A percentile compares a stretch with the other conserved stretches of the same genome.
These are phyloP conservation scores for Puntigrus tetrazona DNA, from an alignment of 2,113 vertebrate genomes.

Conservation along the genomic window DNA sequence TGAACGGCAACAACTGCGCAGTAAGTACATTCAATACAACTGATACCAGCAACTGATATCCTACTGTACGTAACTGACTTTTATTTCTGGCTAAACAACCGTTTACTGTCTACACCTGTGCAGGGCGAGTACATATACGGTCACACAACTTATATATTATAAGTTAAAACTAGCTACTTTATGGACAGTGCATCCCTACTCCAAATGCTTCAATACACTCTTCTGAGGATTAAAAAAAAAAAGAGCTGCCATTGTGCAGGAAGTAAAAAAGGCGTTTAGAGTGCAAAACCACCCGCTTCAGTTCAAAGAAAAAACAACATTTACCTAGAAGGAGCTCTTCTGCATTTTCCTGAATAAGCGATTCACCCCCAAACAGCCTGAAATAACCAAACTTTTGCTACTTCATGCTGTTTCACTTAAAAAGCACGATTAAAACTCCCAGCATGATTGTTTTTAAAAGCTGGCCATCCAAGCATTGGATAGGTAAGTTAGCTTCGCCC, in stretches of 20 bases:
- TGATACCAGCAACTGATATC: too few relatives aligned
- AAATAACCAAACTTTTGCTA: not conserved
- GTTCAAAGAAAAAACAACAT: constrained; percentile 10
- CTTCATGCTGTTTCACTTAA: constrained; percentile 1
- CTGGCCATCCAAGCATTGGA: not conserved
- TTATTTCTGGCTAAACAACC: too few relatives aligned
- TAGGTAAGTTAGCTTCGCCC: not conserved
- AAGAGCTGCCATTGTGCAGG: not conserved
- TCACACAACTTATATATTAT: too few relatives aligned
- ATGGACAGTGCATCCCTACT: too few relatives aligned
- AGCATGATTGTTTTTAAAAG: constrained; percentile 19
- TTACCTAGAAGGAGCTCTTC: constrained; percentile 1
- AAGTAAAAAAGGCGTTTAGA: not conserved
- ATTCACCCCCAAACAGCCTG: not conserved
- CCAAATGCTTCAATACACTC: constrained; percentile 9
- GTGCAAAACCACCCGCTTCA: not conserved
- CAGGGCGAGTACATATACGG: too few relatives aligned
- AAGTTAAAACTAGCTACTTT: too few relatives aligned
- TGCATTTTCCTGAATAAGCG: constrained; percentile 2
- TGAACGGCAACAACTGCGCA: too few relatives aligned
- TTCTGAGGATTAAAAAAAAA: not conserved
- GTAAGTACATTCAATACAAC: too few relatives aligned
- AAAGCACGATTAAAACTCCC: not conserved
- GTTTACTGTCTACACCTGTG: too few relatives aligned
- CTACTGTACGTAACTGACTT: too few relatives aligned